These are phyloP conservation scores for Dicentrarchus labrax DNA, from an alignment of 2,113 vertebrate genomes.

Conservation along the genomic window DNA sequence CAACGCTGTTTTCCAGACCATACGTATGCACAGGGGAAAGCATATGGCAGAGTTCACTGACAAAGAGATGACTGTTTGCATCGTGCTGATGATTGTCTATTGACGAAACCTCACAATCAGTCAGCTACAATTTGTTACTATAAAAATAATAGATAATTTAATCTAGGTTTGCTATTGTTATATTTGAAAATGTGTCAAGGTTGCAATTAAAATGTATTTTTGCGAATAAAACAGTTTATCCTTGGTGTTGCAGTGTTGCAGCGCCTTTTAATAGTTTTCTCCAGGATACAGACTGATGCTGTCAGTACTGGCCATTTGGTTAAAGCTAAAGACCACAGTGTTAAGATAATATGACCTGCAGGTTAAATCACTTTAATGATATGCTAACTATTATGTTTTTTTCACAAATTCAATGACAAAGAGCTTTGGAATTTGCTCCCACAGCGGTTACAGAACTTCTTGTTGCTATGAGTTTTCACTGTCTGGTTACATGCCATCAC, in stretches of 20 bases:
- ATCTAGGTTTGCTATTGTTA: not conserved
- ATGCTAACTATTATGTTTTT: no score
- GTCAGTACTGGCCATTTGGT: no score
- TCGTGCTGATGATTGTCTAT: conserved; percentile 9
- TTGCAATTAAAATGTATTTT: not conserved
- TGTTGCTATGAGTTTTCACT: no score
- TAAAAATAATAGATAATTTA: not conserved
- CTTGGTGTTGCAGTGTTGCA: not conserved
- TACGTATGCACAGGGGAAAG: conserved; percentile 16
- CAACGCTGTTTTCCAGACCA: not conserved
- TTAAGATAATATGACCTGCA: no score
- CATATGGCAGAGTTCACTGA: not conserved
- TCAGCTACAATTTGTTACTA: not conserved
- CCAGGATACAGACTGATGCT: no score
- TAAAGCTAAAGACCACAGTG: no score
- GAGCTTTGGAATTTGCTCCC: no score
- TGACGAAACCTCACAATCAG: not conserved
- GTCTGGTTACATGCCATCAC: no score
- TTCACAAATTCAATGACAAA: no score
- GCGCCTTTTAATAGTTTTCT: no score
- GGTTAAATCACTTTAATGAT: no score
- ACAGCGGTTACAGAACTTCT: no score
- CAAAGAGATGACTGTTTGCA: not conserved
- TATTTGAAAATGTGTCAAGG: not conserved
- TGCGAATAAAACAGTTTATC: not conserved